Evolutionary conservation across 2,888 invertebrate species (phyloP).

Genomic region (Thereva unica): DNA sequence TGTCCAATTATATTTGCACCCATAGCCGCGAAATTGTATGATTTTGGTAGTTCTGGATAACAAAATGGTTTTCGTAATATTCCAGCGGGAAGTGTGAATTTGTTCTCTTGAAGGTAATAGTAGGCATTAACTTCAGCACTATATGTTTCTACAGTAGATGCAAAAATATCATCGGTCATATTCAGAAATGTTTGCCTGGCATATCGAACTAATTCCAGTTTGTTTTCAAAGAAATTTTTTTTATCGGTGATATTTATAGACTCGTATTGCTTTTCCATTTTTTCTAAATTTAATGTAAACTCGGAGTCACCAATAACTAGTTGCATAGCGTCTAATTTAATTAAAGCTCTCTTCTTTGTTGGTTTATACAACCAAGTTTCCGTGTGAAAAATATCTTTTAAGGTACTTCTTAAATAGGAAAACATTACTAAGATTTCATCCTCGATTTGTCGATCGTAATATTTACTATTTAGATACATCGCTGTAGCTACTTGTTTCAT

Average conservation of each 20-base stretch:
- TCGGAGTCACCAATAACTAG: slow-evolving; percentile 20
- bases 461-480: slow-evolving; percentile 15
- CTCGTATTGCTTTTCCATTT: not conserved
- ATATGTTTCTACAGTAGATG: not conserved
- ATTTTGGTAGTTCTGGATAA: slow-evolving; percentile 11
- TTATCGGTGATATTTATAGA: not conserved
- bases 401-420: slow-evolving; percentile 4
- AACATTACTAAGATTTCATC: slow-evolving; percentile 3
- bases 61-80: slow-evolving; percentile 21
- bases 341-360: not conserved
- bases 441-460: not conserved
- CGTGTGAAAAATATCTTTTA: slow-evolving; percentile 7
- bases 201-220: not conserved
- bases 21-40: slow-evolving; percentile 20
- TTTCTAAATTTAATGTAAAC: slow-evolving; percentile 6
- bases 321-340: slow-evolving; percentile 4
- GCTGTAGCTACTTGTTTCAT: slow-evolving; percentile 3
- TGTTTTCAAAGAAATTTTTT: slow-evolving; percentile 17
- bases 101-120: not conserved
- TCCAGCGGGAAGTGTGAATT: slow-evolving; percentile 14
- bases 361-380: slow-evolving; percentile 11
- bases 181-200: not conserved
- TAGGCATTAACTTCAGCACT: slow-evolving; percentile 14
- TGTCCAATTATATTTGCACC: slow-evolving; percentile 6
- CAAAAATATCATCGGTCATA: not conserved